These are phyloP conservation scores for Rhingia campestris DNA, from an alignment of 2,888 invertebrate species.

Conservation along the genomic window DNA sequence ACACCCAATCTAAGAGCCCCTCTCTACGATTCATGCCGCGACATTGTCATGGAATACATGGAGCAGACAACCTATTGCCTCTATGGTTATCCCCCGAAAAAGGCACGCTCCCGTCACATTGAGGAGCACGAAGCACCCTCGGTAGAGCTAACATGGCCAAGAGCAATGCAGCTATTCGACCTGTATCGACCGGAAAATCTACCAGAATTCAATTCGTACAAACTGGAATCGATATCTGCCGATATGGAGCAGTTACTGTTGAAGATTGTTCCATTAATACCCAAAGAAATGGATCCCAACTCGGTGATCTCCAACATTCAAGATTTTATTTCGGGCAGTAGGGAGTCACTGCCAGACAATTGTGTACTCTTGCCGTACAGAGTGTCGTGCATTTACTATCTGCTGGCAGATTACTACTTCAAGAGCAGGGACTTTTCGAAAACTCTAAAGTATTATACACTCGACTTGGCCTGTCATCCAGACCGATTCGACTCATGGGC, in stretches of 20 bases:
- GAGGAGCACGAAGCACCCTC: constrained; percentile 87
- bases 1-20: constrained; percentile 88
- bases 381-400: constrained; percentile 91
- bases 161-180: constrained; percentile 90
- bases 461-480: constrained; percentile 92
- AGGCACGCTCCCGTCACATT: constrained; percentile 84
- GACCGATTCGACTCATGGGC: constrained; percentile 96
- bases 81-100: constrained; percentile 90
- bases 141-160: constrained; percentile 88
- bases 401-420: constrained; percentile 96
- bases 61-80: constrained; percentile 93
- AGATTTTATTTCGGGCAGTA: constrained; percentile 87
- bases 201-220: constrained; percentile 92
- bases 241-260: constrained; percentile 91
- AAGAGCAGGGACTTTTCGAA: constrained; percentile 91
- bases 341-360: constrained; percentile 84
- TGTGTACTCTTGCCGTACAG: constrained; percentile 85
- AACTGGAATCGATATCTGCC: constrained; percentile 89
- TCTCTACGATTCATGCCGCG: constrained; percentile 85
- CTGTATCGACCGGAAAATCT: constrained; percentile 90
- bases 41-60: constrained; percentile 89
- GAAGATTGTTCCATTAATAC: constrained; percentile 88
- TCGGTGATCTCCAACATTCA: constrained; percentile 86
- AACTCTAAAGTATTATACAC: constrained; percentile 91
- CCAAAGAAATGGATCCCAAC: constrained; percentile 87